A percentile compares a stretch with the other conserved stretches of the same genome.
Conservation (phyloP, 2,888 invertebrate genomes). For the Hylaea fasciaria region DNA sequence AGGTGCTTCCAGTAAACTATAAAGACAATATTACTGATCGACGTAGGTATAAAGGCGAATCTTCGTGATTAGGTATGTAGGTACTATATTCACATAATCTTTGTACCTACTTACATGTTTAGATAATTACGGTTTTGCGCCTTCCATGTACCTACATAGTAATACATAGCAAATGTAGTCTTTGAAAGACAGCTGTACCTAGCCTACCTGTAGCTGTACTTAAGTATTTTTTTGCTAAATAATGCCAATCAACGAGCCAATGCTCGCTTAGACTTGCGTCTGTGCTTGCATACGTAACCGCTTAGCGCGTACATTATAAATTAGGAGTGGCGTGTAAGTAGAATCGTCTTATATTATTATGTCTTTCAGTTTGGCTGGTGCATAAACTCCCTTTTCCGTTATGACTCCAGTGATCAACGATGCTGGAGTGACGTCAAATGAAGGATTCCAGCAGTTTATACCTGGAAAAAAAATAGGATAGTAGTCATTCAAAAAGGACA, state of each 20-base stretch:
- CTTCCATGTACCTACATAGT: background rate
- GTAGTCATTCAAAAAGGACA: background rate
- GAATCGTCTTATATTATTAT: conserved; percentile 2
- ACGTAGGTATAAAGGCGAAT: too few relatives aligned
- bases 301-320: background rate
- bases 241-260: background rate
- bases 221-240: background rate
- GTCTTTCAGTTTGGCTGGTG: conserved; percentile 82
- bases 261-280: background rate
- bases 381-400: conserved; percentile 95
- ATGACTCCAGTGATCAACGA: conserved; percentile 96
- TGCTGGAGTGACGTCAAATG: conserved; percentile 99
- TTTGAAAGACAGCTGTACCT: background rate
- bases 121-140: background rate
- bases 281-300: background rate
- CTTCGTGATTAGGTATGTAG: too few relatives aligned
- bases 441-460: conserved; percentile 98
- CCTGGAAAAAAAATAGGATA: conserved; percentile 82
- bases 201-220: background rate
- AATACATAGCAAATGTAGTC: background rate
- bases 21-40: too few relatives aligned
- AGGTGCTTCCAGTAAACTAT: too few relatives aligned
- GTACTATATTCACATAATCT: too few relatives aligned
- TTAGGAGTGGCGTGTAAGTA: background rate
- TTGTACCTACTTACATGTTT: background rate